phyloP scores from a whole-genome alignment of 2,888 invertebrate genomes.

The Rotaria magnacalcarata region DNA sequence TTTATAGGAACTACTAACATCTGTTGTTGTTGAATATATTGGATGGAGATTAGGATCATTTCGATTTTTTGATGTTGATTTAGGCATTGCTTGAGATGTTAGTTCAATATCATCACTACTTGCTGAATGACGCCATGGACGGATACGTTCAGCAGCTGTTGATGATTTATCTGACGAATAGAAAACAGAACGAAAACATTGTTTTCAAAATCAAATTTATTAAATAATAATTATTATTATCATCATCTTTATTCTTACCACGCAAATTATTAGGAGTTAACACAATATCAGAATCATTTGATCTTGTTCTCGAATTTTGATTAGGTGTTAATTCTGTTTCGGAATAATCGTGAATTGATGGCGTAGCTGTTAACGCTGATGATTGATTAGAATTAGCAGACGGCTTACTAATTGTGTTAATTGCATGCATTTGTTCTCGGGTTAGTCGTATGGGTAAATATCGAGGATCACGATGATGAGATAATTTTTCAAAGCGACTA shows the following conservation, averaged over 20 bases:
- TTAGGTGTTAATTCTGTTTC: background rate
- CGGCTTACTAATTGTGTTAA: background rate
- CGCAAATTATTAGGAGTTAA: background rate
- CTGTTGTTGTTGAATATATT: background rate
- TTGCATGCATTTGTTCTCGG: background rate
- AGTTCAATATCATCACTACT: background rate
- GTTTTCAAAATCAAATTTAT: background rate
- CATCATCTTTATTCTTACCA: background rate
- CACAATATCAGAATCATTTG: no score
- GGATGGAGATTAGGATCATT: background rate
- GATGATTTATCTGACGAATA: background rate
- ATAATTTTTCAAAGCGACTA: background rate
- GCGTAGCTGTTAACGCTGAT: background rate
- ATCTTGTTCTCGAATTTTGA: background rate
- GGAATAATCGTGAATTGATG: background rate
- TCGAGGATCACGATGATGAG: background rate
- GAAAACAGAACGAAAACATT: background rate
- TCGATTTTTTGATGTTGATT: background rate
- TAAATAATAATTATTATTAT: background rate
- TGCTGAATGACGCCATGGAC: background rate
- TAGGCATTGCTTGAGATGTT: background rate
- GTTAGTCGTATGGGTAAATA: background rate
- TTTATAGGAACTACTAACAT: background rate
- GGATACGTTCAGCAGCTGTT: constrained; percentile 6
- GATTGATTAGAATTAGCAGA: background rate